Percentiles rank a stretch among this genome's conserved stretches.
These are phyloP conservation scores for Horisme vitalbata DNA, from an alignment of 2,888 invertebrate genomes.

Conservation along the genomic window DNA sequence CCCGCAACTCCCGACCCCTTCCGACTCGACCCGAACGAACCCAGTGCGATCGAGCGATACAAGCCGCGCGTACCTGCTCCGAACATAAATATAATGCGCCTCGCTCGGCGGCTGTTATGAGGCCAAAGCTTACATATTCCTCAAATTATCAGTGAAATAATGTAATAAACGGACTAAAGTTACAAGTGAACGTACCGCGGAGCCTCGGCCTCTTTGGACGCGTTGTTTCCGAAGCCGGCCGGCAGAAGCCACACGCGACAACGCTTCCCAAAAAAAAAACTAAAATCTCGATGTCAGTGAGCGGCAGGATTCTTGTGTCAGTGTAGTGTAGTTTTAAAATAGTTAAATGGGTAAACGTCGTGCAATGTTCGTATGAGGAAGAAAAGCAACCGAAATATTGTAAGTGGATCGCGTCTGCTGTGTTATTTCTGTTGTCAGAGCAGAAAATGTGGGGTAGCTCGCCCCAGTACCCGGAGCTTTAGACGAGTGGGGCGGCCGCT, in stretches of 20 bases:
- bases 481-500: conserved; percentile 71
- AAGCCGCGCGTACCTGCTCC: conserved; percentile 62
- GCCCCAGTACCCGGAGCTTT: conserved; percentile 66
- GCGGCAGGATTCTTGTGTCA: conserved; percentile 71
- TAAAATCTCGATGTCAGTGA: conserved; percentile 73
- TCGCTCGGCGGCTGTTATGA: conserved; percentile 71
- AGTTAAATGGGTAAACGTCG: conserved; percentile 79
- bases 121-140: conserved; percentile 61
- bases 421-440: conserved; percentile 68
- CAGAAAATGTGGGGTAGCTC: conserved; percentile 72
- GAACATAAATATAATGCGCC: conserved; percentile 54
- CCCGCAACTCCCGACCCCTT: conserved; percentile 43
- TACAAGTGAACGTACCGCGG: conserved; percentile 77
- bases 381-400: conserved; percentile 80
- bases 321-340: conserved; percentile 79
- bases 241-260: conserved; percentile 84
- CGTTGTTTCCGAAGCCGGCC: conserved; percentile 79
- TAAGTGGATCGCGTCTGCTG: conserved; percentile 69
- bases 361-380: conserved; percentile 84
- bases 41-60: conserved; percentile 80
- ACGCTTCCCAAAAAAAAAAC: conserved; percentile 69
- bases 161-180: conserved; percentile 84
- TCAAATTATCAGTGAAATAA: conserved; percentile 78
- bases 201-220: conserved; percentile 75
- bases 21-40: conserved; percentile 53